Conservation (phyloP, 2,797 vertebrate species). For the Coranthus polyacanthus region DNA sequence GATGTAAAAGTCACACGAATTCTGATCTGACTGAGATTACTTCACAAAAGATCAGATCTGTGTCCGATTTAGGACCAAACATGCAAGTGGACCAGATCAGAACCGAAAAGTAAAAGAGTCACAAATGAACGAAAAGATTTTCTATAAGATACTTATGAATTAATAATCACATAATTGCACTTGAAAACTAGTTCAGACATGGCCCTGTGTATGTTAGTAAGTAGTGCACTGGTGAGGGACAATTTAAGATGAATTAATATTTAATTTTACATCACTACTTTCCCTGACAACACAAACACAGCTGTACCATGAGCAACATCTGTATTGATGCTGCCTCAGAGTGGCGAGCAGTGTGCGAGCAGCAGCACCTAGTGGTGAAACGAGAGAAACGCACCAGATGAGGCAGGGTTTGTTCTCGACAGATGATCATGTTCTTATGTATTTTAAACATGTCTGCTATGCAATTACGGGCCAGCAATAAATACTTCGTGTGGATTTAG, state of each 20-base stretch:
- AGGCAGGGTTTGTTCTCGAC: not conserved
- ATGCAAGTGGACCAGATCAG: no score
- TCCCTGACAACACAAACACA: constrained; percentile 6
- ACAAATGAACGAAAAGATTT: no score
- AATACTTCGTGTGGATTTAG: not conserved
- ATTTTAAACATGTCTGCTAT: not conserved
- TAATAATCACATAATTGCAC: no score
- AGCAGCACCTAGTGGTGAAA: constrained; percentile 69
- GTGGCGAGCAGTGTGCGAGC: constrained; percentile 32
- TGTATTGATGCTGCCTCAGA: not conserved
- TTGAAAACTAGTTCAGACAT: not conserved
- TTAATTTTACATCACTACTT: not conserved
- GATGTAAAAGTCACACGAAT: no score
- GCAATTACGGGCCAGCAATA: not conserved
- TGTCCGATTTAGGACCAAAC: no score
- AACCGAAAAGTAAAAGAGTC: no score
- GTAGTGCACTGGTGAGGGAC: no score
- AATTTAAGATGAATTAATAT: no score
- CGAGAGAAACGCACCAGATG: constrained; percentile 10
- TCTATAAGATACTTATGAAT: no score
- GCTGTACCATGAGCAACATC: constrained; percentile 5
- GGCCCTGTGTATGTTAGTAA: not conserved
- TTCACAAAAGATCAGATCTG: no score
- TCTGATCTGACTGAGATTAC: no score
- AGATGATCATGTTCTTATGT: not conserved